These are phyloP conservation scores for Borostomias antarcticus DNA, from an alignment of 2,797 vertebrate species.

Conservation along the genomic window DNA sequence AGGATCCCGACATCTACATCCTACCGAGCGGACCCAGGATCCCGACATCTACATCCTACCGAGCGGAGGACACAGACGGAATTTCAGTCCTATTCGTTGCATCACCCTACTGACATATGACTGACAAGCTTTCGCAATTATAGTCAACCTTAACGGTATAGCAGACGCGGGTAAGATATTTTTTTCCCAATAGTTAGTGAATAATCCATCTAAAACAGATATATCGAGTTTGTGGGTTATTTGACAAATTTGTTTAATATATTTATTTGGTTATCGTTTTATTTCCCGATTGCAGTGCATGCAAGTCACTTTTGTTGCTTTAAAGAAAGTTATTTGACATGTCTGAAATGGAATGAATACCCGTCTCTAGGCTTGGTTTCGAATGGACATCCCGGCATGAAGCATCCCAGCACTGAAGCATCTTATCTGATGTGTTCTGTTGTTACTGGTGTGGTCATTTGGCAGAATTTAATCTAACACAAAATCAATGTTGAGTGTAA, in stretches of 20 bases:
- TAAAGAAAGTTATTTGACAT: background rate
- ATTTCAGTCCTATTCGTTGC: constrained; percentile 23
- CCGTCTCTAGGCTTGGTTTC: background rate
- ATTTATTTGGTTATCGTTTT: background rate
- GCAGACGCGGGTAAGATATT: constrained; percentile 47
- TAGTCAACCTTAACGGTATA: constrained; percentile 31
- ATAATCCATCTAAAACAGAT: background rate
- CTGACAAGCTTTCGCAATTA: constrained; percentile 24
- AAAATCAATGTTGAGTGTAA: background rate
- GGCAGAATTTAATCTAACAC: background rate
- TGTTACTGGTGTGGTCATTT: background rate
- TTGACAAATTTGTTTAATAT: background rate
- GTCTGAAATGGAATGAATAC: background rate
- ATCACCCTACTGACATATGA: constrained; percentile 42
- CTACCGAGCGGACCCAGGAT: constrained; percentile 28
- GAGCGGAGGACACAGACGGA: constrained; percentile 43
- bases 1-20: constrained; percentile 55
- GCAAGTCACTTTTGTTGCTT: background rate
- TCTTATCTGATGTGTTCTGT: background rate
- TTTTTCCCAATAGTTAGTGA: background rate
- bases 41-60: constrained; percentile 54
- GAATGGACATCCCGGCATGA: background rate
- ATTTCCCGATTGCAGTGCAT: background rate
- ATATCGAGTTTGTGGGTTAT: background rate
- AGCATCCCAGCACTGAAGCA: background rate